These are phyloP conservation scores for Seriola aureovittata DNA, from an alignment of 2,113 vertebrate genomes.

Conservation along the genomic window DNA sequence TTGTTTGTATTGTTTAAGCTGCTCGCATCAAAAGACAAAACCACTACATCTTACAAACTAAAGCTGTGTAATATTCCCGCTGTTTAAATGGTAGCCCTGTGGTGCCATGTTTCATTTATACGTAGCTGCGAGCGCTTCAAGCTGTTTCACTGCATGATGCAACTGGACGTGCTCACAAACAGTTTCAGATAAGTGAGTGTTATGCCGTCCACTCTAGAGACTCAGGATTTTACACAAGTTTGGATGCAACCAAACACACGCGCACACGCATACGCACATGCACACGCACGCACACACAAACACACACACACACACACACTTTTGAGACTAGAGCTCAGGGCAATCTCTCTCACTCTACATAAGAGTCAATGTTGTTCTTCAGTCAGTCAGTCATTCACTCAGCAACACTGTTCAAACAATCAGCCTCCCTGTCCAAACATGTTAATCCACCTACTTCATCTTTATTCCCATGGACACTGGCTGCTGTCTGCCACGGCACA, in stretches of 20 bases:
- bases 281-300: not conserved
- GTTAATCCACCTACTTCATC: slow-evolving; percentile 80
- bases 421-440: slow-evolving; percentile 79
- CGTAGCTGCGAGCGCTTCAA: slow-evolving; percentile 6
- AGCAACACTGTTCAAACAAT: slow-evolving; percentile 74
- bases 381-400: slow-evolving; percentile 59
- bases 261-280: slow-evolving; percentile 7
- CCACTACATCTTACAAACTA: not conserved
- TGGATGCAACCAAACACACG: not conserved
- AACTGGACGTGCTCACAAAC: slow-evolving; percentile 18
- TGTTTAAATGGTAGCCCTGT: slow-evolving; percentile 14
- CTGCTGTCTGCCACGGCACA: slow-evolving; percentile 21
- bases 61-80: slow-evolving; percentile 5
- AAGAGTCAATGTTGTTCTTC: slow-evolving; percentile 68
- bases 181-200: slow-evolving; percentile 15
- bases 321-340: slow-evolving; percentile 3
- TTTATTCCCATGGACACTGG: slow-evolving; percentile 65
- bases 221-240: not conserved
- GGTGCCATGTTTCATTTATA: slow-evolving; percentile 54
- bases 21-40: slow-evolving; percentile 28
- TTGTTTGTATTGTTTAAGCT: slow-evolving; percentile 10
- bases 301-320: not conserved
- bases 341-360: slow-evolving; percentile 38
- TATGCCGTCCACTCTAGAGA: slow-evolving; percentile 10
- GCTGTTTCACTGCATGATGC: slow-evolving; percentile 36